These are phyloP conservation scores for Cichlasoma orientale DNA, from an alignment of 2,797 vertebrate genomes.

Conservation along the genomic window DNA sequence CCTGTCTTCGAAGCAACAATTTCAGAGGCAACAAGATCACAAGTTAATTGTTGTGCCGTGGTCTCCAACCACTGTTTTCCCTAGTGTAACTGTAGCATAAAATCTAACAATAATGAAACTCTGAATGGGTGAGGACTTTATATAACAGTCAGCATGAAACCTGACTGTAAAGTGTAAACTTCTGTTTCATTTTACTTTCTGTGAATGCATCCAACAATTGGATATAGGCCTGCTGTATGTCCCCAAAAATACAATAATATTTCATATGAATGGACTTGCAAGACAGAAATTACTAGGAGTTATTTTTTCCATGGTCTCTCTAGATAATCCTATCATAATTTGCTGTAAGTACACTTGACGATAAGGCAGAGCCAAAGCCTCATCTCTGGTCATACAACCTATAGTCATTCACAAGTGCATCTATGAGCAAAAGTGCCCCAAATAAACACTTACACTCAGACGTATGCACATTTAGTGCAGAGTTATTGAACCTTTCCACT, in stretches of 20 bases:
- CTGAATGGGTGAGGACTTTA: not conserved
- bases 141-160: too few species aligned
- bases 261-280: not conserved
- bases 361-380: conserved; percentile 2
- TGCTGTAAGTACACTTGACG: conserved; percentile 12
- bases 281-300: not conserved
- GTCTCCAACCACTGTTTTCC: too few species aligned
- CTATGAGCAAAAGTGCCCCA: not conserved
- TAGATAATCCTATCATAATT: conserved; percentile 9
- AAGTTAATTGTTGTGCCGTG: not conserved
- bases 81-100: not conserved
- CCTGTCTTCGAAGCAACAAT: not conserved
- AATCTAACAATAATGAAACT: not conserved
- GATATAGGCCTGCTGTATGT: not conserved
- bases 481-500: conserved; percentile 54
- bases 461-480: conserved; percentile 4
- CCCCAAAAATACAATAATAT: not conserved
- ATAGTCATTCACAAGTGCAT: conserved; percentile 9
- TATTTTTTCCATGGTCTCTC: not conserved
- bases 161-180: too few species aligned
- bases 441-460: conserved; percentile 3
- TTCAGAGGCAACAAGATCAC: not conserved
- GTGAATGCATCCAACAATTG: not conserved
- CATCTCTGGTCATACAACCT: not conserved
- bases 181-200: too few species aligned